Base-by-base conservation (phyloP, 2,888 invertebrate species). In the Germaria angustata region DNA sequence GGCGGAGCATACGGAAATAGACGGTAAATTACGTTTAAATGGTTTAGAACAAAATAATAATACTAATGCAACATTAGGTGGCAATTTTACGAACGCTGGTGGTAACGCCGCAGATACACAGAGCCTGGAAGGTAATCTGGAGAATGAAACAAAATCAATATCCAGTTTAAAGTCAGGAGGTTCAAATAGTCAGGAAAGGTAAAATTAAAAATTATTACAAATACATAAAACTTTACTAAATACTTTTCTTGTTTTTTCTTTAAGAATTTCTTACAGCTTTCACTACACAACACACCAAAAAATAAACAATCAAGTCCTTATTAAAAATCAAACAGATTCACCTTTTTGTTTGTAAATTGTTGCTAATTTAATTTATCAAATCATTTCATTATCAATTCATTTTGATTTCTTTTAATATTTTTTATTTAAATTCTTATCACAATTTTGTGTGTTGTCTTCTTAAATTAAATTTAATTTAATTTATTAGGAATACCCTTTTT, bases 61-160 rank as follows among this genome's bases (percentile, higher is more conserved):
- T 84, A 80, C 81, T 69, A 55, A 86, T 85, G 41, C 65, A 65
- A 72, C 65, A 66, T 36, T 63, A 65, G 65, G 84, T 81, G 80
- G 80, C 2, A 78, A 81, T 55, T 89, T 65, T 53, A 72, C 57
- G 24, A 61, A 44, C 15, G 79, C 95, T 87, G 95, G 78, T 24
- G 82, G 95, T 92, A 95, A 95, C 89, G 95, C 95, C 90, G 97
- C 96, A 92, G 98, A 97, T 92, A 97, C 97, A 91, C 93, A 97
- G 87, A 97, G 97, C 88, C 96, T 97, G 77, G 97, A 98, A 89
- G 97, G 97, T 82, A 97, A 97, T 91, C 95, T 97, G 84, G 97
- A 98, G 91, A 96, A 97, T 81, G 97, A 98, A 92, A 97, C 98
- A 4, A 95, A 97, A 87, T 97, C 97, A 86, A 96, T 96, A 84